Conservation (phyloP, 2,113 vertebrate genomes). For the Poeciliopsis occidentalis region DNA sequence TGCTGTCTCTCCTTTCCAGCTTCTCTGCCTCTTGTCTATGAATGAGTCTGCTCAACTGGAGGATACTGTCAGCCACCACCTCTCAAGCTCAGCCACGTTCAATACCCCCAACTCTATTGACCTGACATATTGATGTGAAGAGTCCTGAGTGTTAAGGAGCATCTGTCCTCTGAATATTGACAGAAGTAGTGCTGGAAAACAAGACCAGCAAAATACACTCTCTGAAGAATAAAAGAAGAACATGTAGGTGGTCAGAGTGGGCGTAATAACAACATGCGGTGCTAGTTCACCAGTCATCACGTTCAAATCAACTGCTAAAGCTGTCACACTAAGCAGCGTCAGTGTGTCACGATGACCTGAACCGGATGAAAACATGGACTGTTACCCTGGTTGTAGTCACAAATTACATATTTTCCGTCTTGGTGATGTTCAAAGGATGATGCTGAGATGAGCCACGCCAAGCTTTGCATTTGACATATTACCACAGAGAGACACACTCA, state of each 20-base stretch:
- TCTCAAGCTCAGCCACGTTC: slow-evolving; percentile 60
- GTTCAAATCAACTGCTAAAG: slow-evolving; percentile 6
- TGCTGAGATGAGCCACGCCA: slow-evolving; percentile 58
- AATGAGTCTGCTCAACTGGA: slow-evolving; percentile 37
- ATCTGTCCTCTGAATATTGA: slow-evolving; percentile 56
- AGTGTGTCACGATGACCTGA: slow-evolving; percentile 45
- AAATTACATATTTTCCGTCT: slow-evolving; percentile 44
- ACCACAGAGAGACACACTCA: slow-evolving; percentile 14
- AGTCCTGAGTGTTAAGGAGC: slow-evolving; percentile 62
- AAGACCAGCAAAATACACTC: background rate
- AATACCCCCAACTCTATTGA: slow-evolving; percentile 73
- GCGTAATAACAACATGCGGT: slow-evolving; percentile 64
- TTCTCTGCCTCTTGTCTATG: slow-evolving; percentile 6
- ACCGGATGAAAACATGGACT: slow-evolving; percentile 50
- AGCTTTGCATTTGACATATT: slow-evolving; percentile 33
- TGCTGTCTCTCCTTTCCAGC: too few species aligned
- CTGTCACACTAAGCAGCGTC: slow-evolving; percentile 34
- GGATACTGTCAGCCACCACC: slow-evolving; percentile 32
- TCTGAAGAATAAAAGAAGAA: background rate
- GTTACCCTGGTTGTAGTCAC: slow-evolving; percentile 42
- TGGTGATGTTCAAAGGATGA: slow-evolving; percentile 50
- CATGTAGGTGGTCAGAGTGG: background rate
- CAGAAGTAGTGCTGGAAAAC: slow-evolving; percentile 7
- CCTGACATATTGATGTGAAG: slow-evolving; percentile 72
- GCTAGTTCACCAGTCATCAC: slow-evolving; percentile 54